A percentile compares a stretch with the other conserved stretches of the same genome.
Conservation (phyloP, 1,140 invertebrate species). For the Teleopsis dalmanni region DNA sequence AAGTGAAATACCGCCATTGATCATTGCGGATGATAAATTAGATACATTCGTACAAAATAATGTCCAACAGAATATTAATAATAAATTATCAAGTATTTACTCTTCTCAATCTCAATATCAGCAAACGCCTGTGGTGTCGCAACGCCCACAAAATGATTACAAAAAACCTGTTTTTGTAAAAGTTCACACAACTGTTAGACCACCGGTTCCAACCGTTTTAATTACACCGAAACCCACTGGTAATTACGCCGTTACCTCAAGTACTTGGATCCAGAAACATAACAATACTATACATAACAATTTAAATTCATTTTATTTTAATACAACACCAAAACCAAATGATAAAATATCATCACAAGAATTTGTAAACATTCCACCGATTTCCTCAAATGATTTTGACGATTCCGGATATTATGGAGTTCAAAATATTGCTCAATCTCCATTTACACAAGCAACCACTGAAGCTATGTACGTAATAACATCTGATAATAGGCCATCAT, state of each 20-base stretch:
- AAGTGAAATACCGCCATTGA: conserved; percentile 33
- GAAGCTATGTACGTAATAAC: conserved; percentile 25
- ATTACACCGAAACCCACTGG: conserved; percentile 55
- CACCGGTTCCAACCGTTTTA: conserved; percentile 49
- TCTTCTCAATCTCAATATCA: background rate
- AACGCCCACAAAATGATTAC: conserved; percentile 18
- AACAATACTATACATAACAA: no score
- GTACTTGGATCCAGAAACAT: no score
- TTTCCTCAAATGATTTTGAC: conserved; percentile 36
- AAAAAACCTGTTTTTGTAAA: conserved; percentile 36
- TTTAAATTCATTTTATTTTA: no score
- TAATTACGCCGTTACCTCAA: conserved; percentile 23
- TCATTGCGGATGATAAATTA: conserved; percentile 36
- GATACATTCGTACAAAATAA: conserved; percentile 39
- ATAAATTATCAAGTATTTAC: conserved; percentile 2
- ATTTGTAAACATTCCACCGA: conserved; percentile 15
- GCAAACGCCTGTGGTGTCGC: conserved; percentile 28
- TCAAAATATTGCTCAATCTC: conserved; percentile 24
- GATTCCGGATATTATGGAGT: conserved; percentile 41
- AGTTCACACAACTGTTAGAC: conserved; percentile 37
- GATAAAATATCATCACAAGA: no score
- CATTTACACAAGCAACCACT: conserved; percentile 27
- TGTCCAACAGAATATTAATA: conserved; percentile 15
- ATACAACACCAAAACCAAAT: no score
- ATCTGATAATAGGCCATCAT: conserved; percentile 36